Evolutionary conservation across 2,797 vertebrate genomes (phyloP).

Genomic region (Oceanodroma leucorhoa): DNA sequence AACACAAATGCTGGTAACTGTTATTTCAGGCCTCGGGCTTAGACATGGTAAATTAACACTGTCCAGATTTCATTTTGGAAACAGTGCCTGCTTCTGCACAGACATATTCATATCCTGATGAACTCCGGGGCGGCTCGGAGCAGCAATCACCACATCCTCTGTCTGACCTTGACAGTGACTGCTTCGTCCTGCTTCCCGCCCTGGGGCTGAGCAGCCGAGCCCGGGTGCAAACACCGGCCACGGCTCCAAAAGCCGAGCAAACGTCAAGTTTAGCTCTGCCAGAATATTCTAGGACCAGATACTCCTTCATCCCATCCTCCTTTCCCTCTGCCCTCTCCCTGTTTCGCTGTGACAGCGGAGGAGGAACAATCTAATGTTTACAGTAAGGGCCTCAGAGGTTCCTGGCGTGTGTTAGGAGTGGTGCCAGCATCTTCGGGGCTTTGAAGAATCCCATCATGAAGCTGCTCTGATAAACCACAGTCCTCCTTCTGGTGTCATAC

Average conservation of each 20-base stretch:
- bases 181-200: not conserved
- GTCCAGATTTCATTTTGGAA: constrained; percentile 47
- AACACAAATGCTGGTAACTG: constrained; percentile 10
- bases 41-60: constrained; percentile 39
- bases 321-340: not conserved
- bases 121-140: not conserved
- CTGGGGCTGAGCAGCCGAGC: not conserved
- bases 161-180: not conserved
- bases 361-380: not conserved
- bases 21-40: constrained; percentile 46
- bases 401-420: not conserved
- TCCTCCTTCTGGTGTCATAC: not conserved
- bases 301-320: not conserved
- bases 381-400: not conserved
- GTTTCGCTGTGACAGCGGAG: not conserved
- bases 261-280: not conserved
- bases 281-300: not conserved
- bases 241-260: not conserved
- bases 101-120: constrained; percentile 5
- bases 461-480: not conserved
- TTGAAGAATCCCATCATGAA: not conserved
- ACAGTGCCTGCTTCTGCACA: not conserved
- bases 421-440: not conserved
- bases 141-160: not conserved
- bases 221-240: not conserved